Percentiles rank a stretch among this genome's conserved stretches.
phyloP scores from a whole-genome alignment of 92 coral and sea anemone species.

The Siderastrea radians region DNA sequence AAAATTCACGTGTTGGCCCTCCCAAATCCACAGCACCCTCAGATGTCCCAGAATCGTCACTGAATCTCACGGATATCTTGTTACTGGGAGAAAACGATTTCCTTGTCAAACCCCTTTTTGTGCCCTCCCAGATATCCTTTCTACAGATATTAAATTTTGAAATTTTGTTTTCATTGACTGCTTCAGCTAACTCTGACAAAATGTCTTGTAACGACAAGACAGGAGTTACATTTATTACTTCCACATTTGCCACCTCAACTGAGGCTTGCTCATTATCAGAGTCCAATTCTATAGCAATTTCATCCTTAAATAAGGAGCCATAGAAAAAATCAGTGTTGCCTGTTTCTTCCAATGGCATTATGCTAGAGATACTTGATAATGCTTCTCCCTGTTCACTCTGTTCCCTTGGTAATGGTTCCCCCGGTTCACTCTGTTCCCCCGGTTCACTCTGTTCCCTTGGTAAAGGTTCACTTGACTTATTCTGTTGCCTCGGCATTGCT shows the following conservation, averaged over 20 bases:
- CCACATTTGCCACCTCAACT: conserved; percentile 18
- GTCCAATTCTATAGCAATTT: conserved; percentile 32
- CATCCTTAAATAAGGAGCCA: conserved; percentile 64
- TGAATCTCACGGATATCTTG: conserved; percentile 68
- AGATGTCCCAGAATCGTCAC: conserved; percentile 64
- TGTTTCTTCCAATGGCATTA: conserved; percentile 33
- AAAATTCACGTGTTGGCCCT: conserved; percentile 73
- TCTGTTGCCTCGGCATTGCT: conserved; percentile 23
- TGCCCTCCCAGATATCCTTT: conserved; percentile 72
- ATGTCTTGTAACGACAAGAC: conserved; percentile 47
- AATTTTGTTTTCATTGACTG: conserved; percentile 34
- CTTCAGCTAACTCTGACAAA: conserved; percentile 56
- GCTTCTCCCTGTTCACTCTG: too few relatives aligned
- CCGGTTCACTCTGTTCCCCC: too few relatives aligned
- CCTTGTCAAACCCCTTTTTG: conserved; percentile 61
- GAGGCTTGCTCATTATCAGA: conserved; percentile 48
- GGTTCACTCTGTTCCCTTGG: neutral
- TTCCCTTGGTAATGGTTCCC: too few relatives aligned
- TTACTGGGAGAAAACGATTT: conserved; percentile 67
- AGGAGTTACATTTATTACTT: conserved; percentile 33
- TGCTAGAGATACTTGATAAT: neutral
- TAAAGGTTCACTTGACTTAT: conserved; percentile 13
- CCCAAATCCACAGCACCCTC: conserved; percentile 82
- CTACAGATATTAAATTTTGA: conserved; percentile 65
- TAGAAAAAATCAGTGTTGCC: conserved; percentile 62